These are phyloP conservation scores for Netelia melanura DNA, from an alignment of 2,888 invertebrate species.

Conservation along the genomic window DNA sequence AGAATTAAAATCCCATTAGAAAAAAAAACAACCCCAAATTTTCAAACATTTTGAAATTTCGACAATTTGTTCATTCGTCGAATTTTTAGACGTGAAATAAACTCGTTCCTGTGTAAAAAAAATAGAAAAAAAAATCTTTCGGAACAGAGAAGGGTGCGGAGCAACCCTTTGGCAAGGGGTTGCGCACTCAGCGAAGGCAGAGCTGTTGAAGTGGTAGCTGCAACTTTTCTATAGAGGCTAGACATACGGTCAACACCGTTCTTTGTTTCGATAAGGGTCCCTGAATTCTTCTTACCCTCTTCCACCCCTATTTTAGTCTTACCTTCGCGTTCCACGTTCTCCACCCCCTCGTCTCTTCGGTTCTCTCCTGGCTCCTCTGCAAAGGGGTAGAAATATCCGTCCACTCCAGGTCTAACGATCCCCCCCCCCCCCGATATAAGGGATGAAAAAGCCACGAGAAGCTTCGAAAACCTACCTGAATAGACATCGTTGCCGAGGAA, in stretches of 20 bases:
- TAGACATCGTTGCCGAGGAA: not conserved
- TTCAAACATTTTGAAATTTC: too few relatives aligned
- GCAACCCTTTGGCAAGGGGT: slow-evolving; percentile 68
- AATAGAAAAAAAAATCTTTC: not conserved
- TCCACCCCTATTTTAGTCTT: slow-evolving; percentile 53
- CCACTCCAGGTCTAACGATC: slow-evolving; percentile 68
- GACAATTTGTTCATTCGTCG: not conserved
- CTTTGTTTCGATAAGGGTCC: slow-evolving; percentile 80
- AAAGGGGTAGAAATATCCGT: slow-evolving; percentile 40
- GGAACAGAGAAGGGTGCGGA: not conserved
- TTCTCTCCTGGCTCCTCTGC: slow-evolving; percentile 32
- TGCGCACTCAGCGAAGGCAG: slow-evolving; percentile 53
- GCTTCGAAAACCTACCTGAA: slow-evolving; percentile 22
- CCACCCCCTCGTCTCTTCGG: slow-evolving; percentile 23
- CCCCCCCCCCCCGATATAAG: slow-evolving; percentile 54
- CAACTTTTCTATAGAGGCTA: slow-evolving; percentile 78
- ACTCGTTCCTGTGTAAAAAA: too few relatives aligned
- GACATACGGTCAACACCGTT: slow-evolving; percentile 80
- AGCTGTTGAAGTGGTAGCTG: slow-evolving; percentile 67
- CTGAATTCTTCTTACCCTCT: slow-evolving; percentile 63
- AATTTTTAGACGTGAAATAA: not conserved
- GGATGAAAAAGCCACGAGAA: slow-evolving; percentile 61
- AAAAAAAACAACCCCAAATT: too few relatives aligned
- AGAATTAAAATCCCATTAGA: slow-evolving; percentile 37
- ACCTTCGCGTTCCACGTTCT: slow-evolving; percentile 21